Evolutionary conservation across 2,888 invertebrate species (phyloP), one percentile per base, ranked within the genome.

Genomic region (Drosophila siamana): DNA sequence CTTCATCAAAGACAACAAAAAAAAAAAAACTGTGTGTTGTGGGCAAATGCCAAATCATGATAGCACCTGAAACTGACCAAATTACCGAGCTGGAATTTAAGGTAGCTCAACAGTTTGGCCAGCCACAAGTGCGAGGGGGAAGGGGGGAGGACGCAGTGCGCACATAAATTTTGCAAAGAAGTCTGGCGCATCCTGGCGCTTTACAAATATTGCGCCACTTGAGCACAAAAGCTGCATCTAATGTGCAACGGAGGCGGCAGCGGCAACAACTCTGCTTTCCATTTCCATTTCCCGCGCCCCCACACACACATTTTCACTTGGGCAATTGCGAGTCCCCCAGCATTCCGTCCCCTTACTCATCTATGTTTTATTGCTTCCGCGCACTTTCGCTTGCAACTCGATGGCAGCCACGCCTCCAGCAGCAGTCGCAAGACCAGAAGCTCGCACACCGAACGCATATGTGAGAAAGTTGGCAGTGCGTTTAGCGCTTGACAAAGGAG

Each of bases 281-380:
- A 30, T 6, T 36, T 16, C 16, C 30, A 19, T 19, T n/a, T n/a
- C 69, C 48, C 41, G 44, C 33, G 41, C 65, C 55, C 67, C 40
- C n/a, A n/a, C n/a, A n/a, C n/a, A n/a, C n/a, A n/a, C n/a, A n/a
- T 28, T 9, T 28, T 11, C 30, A 4, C 30, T 30, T 30, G 2
- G 30, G 30, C 30, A 30, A 2, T 30, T 30, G 30, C 30, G 11
- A 11, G 11, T 30, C 30, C 36, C 33, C 11, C 19, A 19, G 3
- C 19, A 2, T 19, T 19, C 2, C 19, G 19, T 19, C 19, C 13
- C 38, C 56, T 24, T 43, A 59, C 22, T 54, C 64, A 44, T 55
- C 63, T 67, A 86, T 83, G 80, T 86, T 83, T 83, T 83, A 83
- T 83, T 83, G 78, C 83, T 86, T 83, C 83, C 83, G 83, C 75